Evolutionary conservation across 2,113 vertebrate species (phyloP).

Genomic region (Sardina pilchardus): DNA sequence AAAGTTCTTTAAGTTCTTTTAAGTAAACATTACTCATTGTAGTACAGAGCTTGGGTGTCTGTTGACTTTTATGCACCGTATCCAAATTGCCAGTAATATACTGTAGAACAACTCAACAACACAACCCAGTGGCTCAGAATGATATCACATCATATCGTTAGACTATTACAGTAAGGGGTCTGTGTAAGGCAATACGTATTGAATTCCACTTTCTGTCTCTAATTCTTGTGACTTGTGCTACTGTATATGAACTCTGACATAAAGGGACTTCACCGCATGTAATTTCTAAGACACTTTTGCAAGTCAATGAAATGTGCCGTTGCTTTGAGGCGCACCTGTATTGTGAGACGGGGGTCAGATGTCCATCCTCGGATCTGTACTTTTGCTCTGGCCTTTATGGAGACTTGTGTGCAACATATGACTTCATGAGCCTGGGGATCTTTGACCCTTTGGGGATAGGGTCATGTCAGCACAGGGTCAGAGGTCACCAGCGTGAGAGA

Average conservation of each 20-base stretch:
- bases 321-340: neutral
- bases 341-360: neutral
- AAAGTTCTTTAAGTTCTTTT: neutral
- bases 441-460: slow-evolving; percentile 19
- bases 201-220: neutral
- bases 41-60: neutral
- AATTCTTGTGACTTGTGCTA: neutral
- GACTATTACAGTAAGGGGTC: neutral
- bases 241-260: neutral
- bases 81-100: neutral
- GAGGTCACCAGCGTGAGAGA: slow-evolving; percentile 20
- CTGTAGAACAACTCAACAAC: neutral
- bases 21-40: neutral
- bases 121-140: neutral
- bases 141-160: neutral
- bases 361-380: neutral
- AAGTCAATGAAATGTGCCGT: neutral
- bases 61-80: neutral
- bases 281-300: neutral
- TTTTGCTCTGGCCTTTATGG: neutral
- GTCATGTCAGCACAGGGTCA: neutral
- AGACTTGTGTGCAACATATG: slow-evolving; percentile 14
- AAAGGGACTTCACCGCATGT: neutral
- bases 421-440: slow-evolving; percentile 25
- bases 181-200: neutral